A percentile compares a stretch with the other conserved stretches of the same genome.
Conservation (phyloP, 1,140 invertebrate genomes). For the Zaprionus gabonicus region DNA sequence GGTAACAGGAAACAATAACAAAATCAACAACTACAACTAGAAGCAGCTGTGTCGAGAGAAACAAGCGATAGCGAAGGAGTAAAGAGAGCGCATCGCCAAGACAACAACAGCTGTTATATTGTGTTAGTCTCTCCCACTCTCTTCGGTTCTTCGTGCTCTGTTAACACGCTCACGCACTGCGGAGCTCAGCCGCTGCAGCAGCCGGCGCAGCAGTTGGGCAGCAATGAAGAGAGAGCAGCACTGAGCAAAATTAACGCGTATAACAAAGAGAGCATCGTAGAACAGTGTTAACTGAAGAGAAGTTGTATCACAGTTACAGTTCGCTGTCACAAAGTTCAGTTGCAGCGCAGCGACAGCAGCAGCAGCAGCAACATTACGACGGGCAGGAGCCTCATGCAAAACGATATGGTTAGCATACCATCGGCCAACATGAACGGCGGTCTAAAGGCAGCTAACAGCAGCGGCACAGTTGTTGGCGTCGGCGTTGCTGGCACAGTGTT, state of each 20-base stretch:
- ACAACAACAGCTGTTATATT: constrained; percentile 4
- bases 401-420: constrained; percentile 82
- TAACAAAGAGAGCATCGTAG: background rate
- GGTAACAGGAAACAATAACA: constrained; percentile 4
- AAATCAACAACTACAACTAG: background rate
- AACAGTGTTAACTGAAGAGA: background rate
- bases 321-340: background rate
- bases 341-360: constrained; percentile 3
- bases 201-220: background rate
- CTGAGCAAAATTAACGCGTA: background rate
- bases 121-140: background rate
- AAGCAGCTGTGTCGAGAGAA: background rate
- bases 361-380: background rate
- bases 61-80: background rate
- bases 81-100: background rate
- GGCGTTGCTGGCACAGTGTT: constrained; percentile 57
- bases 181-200: background rate
- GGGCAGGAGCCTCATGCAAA: constrained; percentile 64
- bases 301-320: background rate
- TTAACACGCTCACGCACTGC: background rate
- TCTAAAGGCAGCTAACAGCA: constrained; percentile 48
- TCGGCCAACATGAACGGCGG: constrained; percentile 73
- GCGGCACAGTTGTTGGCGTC: constrained; percentile 43
- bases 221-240: background rate
- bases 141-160: background rate